Evolutionary conservation across 1,140 invertebrate species (phyloP), one percentile per base, ranked within the genome.

Genomic region (Drosophila erecta): DNA sequence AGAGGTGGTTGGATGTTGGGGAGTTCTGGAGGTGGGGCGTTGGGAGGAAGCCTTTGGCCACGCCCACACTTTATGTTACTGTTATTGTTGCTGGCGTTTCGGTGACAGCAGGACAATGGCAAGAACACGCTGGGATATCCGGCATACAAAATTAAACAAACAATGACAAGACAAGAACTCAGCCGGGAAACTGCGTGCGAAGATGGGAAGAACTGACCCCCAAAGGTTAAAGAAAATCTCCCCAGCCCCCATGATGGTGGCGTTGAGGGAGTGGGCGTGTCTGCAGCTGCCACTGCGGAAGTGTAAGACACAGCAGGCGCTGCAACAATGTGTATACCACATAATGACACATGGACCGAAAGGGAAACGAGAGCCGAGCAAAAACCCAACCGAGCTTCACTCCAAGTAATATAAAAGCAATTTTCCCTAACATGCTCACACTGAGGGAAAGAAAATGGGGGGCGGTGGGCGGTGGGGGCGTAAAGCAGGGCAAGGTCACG

Each of bases 131-230:
- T 76, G 83, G 76, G 79, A 61, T 80, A 89, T 87, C 85, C 84
- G 76, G 79, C 72, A 74, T 64, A 89, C 72, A 87, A 89, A 89
- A 87, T 87, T 87, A 72, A 84, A 80, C 79, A 85, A 85, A 86
- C 81, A 89, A 89, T 84, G 84, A 89, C 76, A 87, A 83, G 62
- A 79, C 84, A 84, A 71, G 73, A 80, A 79, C 77, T 80, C 24
- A 60, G 53, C 71, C 59, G 67, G 61, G 69, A 59, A 74, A 74
- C 59, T 67, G 76, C 72, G 59, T 74, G 61, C 61, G 70, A 79
- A 79, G 59, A 65, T 50, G 62, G 22, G 43, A 57, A 67, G 15
- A 61, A 44, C 64, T 84, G 81, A 85, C 81, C 81, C 66, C 80
- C 59, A 85, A 84, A 83, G 60, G 58, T 65, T 53, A 66, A 27